Evolutionary conservation across 2,888 invertebrate species (phyloP), one percentile per base, ranked within the genome.

Genomic region (Athetis lepigone): DNA sequence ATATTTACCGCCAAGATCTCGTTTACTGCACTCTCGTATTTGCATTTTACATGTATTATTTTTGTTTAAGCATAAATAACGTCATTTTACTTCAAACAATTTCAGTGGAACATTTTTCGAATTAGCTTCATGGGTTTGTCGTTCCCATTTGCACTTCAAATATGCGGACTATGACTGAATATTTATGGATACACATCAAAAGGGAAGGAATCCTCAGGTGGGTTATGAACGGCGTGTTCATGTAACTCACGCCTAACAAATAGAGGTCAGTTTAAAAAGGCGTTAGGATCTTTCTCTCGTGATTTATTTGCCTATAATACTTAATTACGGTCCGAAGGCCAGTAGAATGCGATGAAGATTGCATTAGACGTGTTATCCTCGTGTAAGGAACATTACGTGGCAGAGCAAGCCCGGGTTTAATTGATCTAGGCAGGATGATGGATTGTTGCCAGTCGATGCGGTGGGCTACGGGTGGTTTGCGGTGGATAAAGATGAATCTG

Each of bases 1-100:
- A 85, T 89, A 91, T 91, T 90, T 90, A 91, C 88, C 85, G 83
- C 87, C 85, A 86, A 86, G 85, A 87, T 87, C 87, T 86, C 86
- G 85, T 87, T 88, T 86, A 85, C 85, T 88, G 87, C 88, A 87
- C 82, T 83, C 83, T 75, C 75, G 62, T 75, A 88, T 89, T 88
- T 88, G 85, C 87, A 89, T 88, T 87, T 86, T 85, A 87, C 84
- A 86, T 81, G 84, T 83, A 81, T 85, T 84, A 83, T 83, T 84
- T 87, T 81, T 82, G 84, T 80, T 83, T 50, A 64, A 45, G 49
- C 55, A 45, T 64, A 73, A 73, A 77, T 75, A 70, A 80, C 68
- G 68, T 57, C 64, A 74, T 60, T 56, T 54, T 51, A 58, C 67
- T 51, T 42, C 43, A 45, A 55, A 62, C 47, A 56, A 39, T 62